Conservation (phyloP, 2,113 vertebrate species). For the Malurus elegans region DNA sequence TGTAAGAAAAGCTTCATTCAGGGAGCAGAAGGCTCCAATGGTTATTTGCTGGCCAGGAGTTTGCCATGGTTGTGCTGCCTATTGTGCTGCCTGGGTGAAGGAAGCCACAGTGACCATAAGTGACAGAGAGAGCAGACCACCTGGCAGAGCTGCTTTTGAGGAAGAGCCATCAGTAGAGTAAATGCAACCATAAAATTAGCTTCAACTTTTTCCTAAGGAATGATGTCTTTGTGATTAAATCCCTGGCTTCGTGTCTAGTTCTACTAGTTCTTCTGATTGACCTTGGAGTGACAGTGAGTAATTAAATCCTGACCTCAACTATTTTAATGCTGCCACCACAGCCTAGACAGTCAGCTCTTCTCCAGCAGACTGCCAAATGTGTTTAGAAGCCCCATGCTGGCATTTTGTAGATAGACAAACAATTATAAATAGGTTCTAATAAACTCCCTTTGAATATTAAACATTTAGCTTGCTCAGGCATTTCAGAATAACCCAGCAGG, state of each 20-base stretch:
- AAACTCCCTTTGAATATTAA: background rate
- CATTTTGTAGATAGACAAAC: background rate
- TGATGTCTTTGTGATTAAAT: background rate
- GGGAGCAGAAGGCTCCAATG: background rate
- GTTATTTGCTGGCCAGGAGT: background rate
- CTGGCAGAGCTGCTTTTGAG: background rate
- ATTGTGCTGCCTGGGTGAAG: background rate
- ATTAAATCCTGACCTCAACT: background rate
- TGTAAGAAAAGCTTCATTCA: background rate
- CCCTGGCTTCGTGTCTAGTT: background rate
- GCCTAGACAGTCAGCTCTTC: background rate
- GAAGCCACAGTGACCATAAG: background rate
- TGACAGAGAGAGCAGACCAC: background rate
- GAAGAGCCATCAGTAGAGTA: background rate
- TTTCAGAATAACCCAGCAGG: background rate
- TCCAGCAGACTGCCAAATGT: background rate
- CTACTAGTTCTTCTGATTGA: background rate
- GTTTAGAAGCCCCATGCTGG: background rate
- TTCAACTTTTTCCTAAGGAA: background rate
- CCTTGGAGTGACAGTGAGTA: background rate
- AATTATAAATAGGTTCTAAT: background rate
- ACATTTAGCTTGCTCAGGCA: background rate
- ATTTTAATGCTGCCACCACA: background rate
- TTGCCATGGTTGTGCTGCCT: background rate
- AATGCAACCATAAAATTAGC: background rate